Evolutionary conservation across 1,140 invertebrate species (phyloP), one percentile per base, ranked within the genome.

Genomic region (Patella vulgata): DNA sequence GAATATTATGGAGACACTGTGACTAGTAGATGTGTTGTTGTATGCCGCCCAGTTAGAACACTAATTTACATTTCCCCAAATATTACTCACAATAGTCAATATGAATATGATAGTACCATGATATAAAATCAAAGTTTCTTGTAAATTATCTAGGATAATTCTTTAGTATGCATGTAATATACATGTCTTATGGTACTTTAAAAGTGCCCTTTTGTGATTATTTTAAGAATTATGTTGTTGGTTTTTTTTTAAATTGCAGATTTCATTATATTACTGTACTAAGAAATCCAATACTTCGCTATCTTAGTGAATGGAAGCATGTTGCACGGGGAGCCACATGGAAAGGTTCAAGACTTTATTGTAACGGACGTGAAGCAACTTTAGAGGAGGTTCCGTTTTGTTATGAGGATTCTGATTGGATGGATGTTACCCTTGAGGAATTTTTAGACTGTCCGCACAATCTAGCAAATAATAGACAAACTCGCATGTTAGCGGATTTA

Each of bases 231-330:
- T n/a, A n/a, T n/a, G n/a, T n/a, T n/a, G n/a, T n/a, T n/a, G n/a
- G n/a, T n/a, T n/a, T 48, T 60, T 5, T 59, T 59, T 57, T 71
- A 68, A 70, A 40, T 75, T 71, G 30, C 70, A 90, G 89, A 72
- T 99, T 98, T 86, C 97, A 97, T 86, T 99, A 98, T 85, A 94
- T 99, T 58, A 97, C 95, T 23, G 89, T 99, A 62, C 87, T 99
- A 31, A 88, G 97, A 62, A 92, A 99, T 78, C 97, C 97, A 12
- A 89, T 98, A 28, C 80, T 85, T 76, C 89, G 96, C 70, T 98
- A 95, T 85, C 84, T 98, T 66, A 96, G 93, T 62, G 96, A 98
- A 85, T 98, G 93, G 84, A 88, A 91, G 47, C 97, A 99, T 85
- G 97, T 99, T 2, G 33, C 95, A 79, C 89, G 97, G 30, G 97